Evolutionary conservation across 2,888 invertebrate species (phyloP).

Genomic region (Hybos culiciformis): DNA sequence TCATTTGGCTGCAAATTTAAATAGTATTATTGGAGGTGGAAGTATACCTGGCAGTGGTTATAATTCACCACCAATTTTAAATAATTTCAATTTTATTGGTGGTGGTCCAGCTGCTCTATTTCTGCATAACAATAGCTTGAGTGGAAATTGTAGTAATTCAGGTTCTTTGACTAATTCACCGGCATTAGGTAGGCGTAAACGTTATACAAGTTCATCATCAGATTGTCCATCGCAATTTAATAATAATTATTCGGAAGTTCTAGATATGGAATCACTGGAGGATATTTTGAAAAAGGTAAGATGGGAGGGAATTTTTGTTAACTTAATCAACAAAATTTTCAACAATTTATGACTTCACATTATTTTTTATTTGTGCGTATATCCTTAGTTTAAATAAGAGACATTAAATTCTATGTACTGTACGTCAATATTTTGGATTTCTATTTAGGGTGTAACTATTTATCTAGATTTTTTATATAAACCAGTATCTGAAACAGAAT

Average conservation of each 20-base stretch:
- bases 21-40: slow-evolving; percentile 10
- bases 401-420: too few relatives aligned
- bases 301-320: background rate
- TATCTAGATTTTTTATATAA: too few relatives aligned
- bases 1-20: slow-evolving; percentile 11
- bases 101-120: background rate
- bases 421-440: too few relatives aligned
- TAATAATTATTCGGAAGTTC: slow-evolving; percentile 43
- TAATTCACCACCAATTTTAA: background rate
- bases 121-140: background rate
- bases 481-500: too few relatives aligned
- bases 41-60: slow-evolving; percentile 6
- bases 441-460: too few relatives aligned
- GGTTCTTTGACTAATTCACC: slow-evolving; percentile 35
- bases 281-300: slow-evolving; percentile 67
- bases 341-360: background rate
- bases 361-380: background rate
- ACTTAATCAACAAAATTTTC: too few relatives aligned
- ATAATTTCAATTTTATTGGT: slow-evolving; percentile 11
- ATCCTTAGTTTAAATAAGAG: too few relatives aligned
- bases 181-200: slow-evolving; percentile 47
- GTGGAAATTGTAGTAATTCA: slow-evolving; percentile 23
- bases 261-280: slow-evolving; percentile 63
- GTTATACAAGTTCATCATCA: slow-evolving; percentile 44
- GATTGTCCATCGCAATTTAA: slow-evolving; percentile 48